phyloP scores from a whole-genome alignment of 2,888 invertebrate genomes.

The Gortyna flavago region DNA sequence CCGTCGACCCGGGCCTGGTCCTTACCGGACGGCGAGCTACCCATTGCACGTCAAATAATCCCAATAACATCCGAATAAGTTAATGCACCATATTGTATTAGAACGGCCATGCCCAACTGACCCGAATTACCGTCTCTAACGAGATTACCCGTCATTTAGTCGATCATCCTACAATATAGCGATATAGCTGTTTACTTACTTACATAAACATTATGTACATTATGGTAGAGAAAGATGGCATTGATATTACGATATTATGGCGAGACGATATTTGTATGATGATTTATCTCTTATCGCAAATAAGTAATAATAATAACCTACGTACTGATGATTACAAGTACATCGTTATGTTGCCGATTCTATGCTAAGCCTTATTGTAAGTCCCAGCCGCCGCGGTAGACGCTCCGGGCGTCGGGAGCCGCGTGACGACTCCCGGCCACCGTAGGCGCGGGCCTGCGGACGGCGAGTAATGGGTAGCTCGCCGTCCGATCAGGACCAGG shows the following conservation, averaged over 20 bases:
- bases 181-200: neutral
- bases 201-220: neutral
- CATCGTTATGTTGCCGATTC: neutral
- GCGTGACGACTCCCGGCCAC: too few relatives aligned
- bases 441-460: too few relatives aligned
- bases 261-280: conserved; percentile 1
- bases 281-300: conserved; percentile 6
- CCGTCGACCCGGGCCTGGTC: too few relatives aligned
- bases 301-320: too few relatives aligned
- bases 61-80: neutral
- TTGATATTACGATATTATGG: conserved; percentile 3
- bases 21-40: too few relatives aligned
- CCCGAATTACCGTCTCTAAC: conserved; percentile 53
- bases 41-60: too few relatives aligned
- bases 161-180: conserved; percentile 17
- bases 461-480: too few relatives aligned
- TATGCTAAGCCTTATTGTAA: neutral
- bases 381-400: too few relatives aligned
- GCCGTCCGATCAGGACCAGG: too few relatives aligned
- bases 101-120: conserved; percentile 42
- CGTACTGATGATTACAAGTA: neutral
- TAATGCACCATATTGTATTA: conserved; percentile 16
- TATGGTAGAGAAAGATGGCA: neutral
- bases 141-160: conserved; percentile 20
- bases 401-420: too few relatives aligned